Evolutionary conservation across 1,140 invertebrate species (phyloP), one percentile per base, ranked within the genome.

Genomic region (Acromyrmex heyeri): DNA sequence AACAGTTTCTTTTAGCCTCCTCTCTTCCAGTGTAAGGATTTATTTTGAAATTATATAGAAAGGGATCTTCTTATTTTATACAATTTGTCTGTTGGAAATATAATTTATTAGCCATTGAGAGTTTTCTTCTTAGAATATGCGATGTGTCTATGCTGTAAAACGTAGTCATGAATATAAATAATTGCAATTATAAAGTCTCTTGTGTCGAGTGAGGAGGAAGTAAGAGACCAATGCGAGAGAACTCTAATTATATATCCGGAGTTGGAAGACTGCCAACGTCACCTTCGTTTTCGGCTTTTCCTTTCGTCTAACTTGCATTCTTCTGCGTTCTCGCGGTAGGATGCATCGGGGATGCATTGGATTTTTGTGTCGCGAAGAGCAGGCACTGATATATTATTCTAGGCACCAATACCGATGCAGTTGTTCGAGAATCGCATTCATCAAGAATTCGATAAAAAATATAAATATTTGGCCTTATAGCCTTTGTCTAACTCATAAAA

Each of bases 191-290:
- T 44, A 21, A 34, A 64, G n/a, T 12, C 30, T 55, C 18, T 21
- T 30, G n/a, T 27, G 38, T 21, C 12, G 48, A 69, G 73, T n/a
- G 12, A 55, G 38, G 82, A 86, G 69, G 75, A 73, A 82, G 70
- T 81, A 72, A 75, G 53, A 75, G 53, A 55, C 50, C 27, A 67
- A 64, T 48, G 18, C 38, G 76, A 78, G 18, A 61, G 34, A 88
- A 55, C 81, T 70, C 91, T 91, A 91, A 91, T 87, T 90, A 90
- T 90, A 90, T 65, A 85, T 76, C 53, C 85, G 24, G 24, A 87
- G 34, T 86, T 89, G 91, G 89, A 65, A 34, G 38, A 18, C 21
- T 55, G 77, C 90, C 89, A 91, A 75, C 76, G 64, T 57, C 59
- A 75, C 67, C 75, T 72, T 87, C 77, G 34, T 73, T 81, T 82